phyloP scores from a whole-genome alignment of 2,797 vertebrate species.

The Aphelocoma californica region DNA sequence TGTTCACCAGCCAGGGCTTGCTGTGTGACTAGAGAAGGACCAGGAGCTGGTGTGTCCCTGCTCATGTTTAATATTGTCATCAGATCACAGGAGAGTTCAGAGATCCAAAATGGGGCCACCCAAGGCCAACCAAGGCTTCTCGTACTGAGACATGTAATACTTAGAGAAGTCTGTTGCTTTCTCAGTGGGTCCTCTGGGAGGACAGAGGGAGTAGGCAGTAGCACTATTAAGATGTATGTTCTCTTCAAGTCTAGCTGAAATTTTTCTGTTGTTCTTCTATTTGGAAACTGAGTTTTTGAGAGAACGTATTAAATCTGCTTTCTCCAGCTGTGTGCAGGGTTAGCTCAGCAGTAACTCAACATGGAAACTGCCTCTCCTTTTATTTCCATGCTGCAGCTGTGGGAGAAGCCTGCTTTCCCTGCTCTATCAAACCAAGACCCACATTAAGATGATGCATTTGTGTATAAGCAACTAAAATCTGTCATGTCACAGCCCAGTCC shows the following conservation, averaged over 20 bases:
- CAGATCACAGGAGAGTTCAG: neutral
- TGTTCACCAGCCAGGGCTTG: neutral
- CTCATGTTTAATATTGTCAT: neutral
- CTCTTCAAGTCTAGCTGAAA: neutral
- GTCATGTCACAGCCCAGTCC: neutral
- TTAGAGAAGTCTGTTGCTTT: neutral
- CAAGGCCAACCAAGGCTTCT: neutral
- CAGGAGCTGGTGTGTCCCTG: neutral
- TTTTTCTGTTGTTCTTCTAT: neutral
- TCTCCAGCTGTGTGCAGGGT: neutral
- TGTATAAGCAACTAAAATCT: neutral
- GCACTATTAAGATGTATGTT: neutral
- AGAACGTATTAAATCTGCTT: neutral
- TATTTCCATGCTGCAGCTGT: neutral
- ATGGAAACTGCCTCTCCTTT: neutral
- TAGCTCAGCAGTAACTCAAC: neutral
- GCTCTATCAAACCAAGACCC: neutral
- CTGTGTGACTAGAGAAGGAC: neutral
- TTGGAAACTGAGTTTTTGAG: neutral
- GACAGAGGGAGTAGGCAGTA: neutral
- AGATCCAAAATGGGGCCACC: neutral
- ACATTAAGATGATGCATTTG: neutral
- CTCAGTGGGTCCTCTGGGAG: neutral
- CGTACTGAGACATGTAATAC: fast-evolving
- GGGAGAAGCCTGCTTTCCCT: neutral